Percentiles rank a stretch among this genome's conserved stretches.
phyloP scores from a whole-genome alignment of 2,797 vertebrate genomes.

The Astyanax mexicanus region DNA sequence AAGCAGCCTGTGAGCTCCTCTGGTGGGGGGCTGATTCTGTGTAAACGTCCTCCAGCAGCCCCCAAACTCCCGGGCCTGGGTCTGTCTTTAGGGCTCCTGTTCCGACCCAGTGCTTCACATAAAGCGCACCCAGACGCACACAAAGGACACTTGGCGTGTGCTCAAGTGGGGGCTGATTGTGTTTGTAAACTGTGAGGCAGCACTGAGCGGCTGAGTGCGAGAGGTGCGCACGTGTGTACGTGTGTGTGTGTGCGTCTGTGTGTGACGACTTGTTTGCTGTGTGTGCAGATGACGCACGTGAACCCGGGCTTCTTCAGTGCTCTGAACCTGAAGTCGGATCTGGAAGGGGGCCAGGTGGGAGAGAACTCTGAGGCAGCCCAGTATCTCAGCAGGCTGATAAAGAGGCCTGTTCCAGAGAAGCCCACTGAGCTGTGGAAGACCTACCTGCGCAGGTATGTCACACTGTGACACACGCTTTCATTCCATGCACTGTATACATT shows the following conservation, averaged over 20 bases:
- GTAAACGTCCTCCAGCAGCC: slow-evolving; percentile 54
- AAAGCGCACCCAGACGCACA: slow-evolving; percentile 64
- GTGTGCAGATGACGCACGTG: slow-evolving; percentile 87
- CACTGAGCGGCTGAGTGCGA: slow-evolving; percentile 49
- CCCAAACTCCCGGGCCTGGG: slow-evolving; percentile 54
- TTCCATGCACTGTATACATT: not conserved
- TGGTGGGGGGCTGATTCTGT: slow-evolving; percentile 33
- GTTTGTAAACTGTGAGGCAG: slow-evolving; percentile 66
- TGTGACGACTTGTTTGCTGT: slow-evolving; percentile 45
- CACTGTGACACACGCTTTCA: not conserved
- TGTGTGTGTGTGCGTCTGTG: not conserved
- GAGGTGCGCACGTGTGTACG: slow-evolving; percentile 26
- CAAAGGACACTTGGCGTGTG: slow-evolving; percentile 66
- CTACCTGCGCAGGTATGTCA: slow-evolving; percentile 90
- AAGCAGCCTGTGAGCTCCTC: slow-evolving; percentile 42
- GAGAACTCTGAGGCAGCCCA: slow-evolving; percentile 81
- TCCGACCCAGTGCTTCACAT: slow-evolving; percentile 62
- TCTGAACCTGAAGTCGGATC: slow-evolving; percentile 89
- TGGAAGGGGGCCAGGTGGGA: slow-evolving; percentile 78
- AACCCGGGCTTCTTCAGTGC: slow-evolving; percentile 87
- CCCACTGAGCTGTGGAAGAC: slow-evolving; percentile 91
- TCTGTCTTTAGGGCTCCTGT: slow-evolving; percentile 53
- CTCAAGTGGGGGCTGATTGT: slow-evolving; percentile 69
- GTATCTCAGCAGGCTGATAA: slow-evolving; percentile 90
- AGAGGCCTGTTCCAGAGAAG: slow-evolving; percentile 87